These are phyloP conservation scores for Ethmia dodecea DNA, from an alignment of 2,888 invertebrate genomes.

Conservation along the genomic window DNA sequence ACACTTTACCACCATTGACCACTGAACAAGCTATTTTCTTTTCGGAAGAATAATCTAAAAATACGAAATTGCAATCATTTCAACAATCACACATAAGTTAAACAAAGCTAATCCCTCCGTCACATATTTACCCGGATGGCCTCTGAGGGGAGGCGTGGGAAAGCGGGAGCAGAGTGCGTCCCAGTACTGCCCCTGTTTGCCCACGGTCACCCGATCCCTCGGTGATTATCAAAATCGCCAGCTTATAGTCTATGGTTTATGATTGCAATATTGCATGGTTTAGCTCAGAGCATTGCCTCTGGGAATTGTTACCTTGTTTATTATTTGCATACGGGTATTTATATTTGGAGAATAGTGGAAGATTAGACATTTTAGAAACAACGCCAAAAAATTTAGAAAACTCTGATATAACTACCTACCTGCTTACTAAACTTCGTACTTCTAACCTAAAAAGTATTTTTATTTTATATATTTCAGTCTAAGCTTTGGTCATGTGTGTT, in stretches of 20 bases:
- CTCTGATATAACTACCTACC: too few relatives aligned
- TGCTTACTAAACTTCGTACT: too few relatives aligned
- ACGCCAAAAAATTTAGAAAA: too few relatives aligned
- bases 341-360: not conserved
- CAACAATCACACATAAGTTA: not conserved
- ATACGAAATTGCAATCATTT: not conserved
- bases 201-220: slow-evolving; percentile 3
- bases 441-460: too few relatives aligned
- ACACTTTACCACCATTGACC: too few relatives aligned
- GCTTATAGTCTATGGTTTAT: slow-evolving; percentile 5
- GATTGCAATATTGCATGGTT: not conserved
- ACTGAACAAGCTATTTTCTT: too few relatives aligned
- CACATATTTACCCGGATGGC: too few relatives aligned
- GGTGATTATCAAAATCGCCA: slow-evolving; percentile 2
- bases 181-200: slow-evolving; percentile 17
- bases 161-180: slow-evolving; percentile 16
- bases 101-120: too few relatives aligned
- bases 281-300: not conserved
- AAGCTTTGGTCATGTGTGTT: too few relatives aligned
- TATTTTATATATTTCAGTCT: too few relatives aligned
- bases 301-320: not conserved
- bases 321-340: not conserved
- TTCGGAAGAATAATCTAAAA: too few relatives aligned
- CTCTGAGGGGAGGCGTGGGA: slow-evolving; percentile 23
- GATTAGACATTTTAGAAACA: too few relatives aligned